A percentile compares a stretch with the other conserved stretches of the same genome.
Conservation (phyloP, 2,888 invertebrate genomes). For the Brachyptera putata region DNA sequence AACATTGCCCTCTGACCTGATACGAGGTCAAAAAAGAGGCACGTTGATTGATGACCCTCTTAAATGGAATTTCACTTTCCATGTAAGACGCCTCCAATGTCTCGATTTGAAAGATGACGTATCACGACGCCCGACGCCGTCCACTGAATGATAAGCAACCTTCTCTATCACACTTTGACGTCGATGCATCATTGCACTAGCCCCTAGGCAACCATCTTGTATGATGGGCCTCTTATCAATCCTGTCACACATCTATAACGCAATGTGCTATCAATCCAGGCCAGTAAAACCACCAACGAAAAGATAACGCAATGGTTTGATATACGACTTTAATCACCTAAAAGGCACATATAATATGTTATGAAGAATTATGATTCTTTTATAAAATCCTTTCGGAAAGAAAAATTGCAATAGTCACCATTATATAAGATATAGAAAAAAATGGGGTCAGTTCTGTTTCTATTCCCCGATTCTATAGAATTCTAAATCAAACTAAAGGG, state of each 20-base stretch:
- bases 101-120: slow-evolving; percentile 16
- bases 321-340: slow-evolving; percentile 30
- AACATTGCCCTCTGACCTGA: no score
- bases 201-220: slow-evolving; percentile 9
- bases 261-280: slow-evolving; percentile 14
- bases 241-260: slow-evolving; percentile 6
- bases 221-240: slow-evolving; percentile 15
- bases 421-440: neutral
- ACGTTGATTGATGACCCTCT: neutral
- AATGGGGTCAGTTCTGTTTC: slow-evolving; percentile 1
- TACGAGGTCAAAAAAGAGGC: no score
- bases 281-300: slow-evolving; percentile 7
- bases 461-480: slow-evolving; percentile 13
- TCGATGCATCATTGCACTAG: slow-evolving; percentile 17
- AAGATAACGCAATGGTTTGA: slow-evolving; percentile 22
- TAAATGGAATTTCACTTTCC: no score
- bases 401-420: slow-evolving; percentile 15
- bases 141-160: slow-evolving; percentile 17
- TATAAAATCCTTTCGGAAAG: neutral
- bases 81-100: neutral
- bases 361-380: slow-evolving; percentile 22
- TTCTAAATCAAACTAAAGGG: slow-evolving; percentile 31
- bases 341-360: slow-evolving; percentile 30
- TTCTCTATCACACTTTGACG: no score
- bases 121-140: slow-evolving; percentile 1